Conservation (phyloP, 2,888 invertebrate species). For the Noctua comes region DNA sequence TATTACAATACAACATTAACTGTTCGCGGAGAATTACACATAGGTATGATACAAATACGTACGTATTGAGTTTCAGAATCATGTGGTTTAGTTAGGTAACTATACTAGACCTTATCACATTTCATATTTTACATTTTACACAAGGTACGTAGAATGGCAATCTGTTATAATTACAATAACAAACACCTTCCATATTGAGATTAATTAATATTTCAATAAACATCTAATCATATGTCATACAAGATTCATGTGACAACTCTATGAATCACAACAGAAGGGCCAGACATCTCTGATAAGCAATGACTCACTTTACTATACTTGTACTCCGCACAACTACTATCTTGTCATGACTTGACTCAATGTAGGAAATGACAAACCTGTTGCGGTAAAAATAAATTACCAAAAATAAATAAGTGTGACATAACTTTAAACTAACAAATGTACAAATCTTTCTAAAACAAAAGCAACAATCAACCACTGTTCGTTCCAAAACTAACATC, state of each 20-base stretch:
- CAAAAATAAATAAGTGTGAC: constrained; percentile 69
- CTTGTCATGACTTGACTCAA: constrained; percentile 48
- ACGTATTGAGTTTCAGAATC: constrained; percentile 61
- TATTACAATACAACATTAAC: constrained; percentile 64
- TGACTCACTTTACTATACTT: constrained; percentile 55
- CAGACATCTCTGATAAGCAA: constrained; percentile 51
- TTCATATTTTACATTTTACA: constrained; percentile 64
- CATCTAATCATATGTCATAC: constrained; percentile 49
- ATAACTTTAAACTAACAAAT: constrained; percentile 74
- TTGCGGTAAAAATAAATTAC: constrained; percentile 67
- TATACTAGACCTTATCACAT: constrained; percentile 60
- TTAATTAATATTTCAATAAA: constrained; percentile 57
- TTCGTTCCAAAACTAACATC: constrained; percentile 66
- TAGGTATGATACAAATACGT: constrained; percentile 58
- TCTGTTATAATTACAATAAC: constrained; percentile 56
- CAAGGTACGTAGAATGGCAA: constrained; percentile 49
- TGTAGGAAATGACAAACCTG: constrained; percentile 58
- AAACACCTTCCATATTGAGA: constrained; percentile 55
- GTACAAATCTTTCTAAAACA: constrained; percentile 87
- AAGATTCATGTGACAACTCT: constrained; percentile 48
- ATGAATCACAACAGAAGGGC: constrained; percentile 48
- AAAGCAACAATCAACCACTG: constrained; percentile 81
- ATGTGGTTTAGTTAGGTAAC: constrained; percentile 55
- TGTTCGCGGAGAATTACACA: constrained; percentile 57
- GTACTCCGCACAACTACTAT: constrained; percentile 15